phyloP scores from a whole-genome alignment of 2,113 vertebrate genomes.

The Plestiodon gilberti region DNA sequence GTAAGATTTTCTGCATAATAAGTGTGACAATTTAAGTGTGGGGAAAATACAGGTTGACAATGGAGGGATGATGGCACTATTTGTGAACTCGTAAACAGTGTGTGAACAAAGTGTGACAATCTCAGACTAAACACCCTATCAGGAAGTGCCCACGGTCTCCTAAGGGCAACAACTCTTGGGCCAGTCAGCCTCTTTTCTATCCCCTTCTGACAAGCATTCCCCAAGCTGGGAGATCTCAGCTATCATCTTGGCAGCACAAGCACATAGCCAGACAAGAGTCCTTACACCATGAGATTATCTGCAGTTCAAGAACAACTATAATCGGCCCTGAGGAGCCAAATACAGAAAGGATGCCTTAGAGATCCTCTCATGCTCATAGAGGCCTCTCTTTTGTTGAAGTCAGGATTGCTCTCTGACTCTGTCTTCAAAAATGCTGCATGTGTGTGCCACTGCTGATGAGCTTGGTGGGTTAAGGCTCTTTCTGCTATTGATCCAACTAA shows the following conservation, averaged over 20 bases:
- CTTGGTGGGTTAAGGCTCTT: background rate
- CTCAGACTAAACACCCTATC: too few species aligned
- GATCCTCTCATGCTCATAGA: background rate
- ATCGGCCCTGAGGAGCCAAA: background rate
- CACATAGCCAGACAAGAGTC: background rate
- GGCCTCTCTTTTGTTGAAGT: background rate
- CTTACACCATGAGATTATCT: background rate
- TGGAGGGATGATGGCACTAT: too few species aligned
- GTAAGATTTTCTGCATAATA: too few species aligned
- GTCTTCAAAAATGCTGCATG: conserved; percentile 1
- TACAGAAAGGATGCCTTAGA: background rate
- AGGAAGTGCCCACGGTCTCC: too few species aligned
- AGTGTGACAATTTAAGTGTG: too few species aligned
- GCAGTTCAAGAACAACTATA: background rate
- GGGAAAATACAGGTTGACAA: too few species aligned
- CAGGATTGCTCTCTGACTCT: background rate
- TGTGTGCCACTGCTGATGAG: background rate
- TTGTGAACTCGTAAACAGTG: too few species aligned
- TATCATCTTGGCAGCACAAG: background rate
- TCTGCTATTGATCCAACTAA: conserved; percentile 31
- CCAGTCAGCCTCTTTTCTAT: background rate
- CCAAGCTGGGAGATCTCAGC: background rate
- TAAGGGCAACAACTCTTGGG: background rate
- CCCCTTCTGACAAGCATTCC: background rate
- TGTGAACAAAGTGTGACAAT: too few species aligned